Evolutionary conservation across 2,113 vertebrate genomes (phyloP).

Genomic region (Hyla sarda): DNA sequence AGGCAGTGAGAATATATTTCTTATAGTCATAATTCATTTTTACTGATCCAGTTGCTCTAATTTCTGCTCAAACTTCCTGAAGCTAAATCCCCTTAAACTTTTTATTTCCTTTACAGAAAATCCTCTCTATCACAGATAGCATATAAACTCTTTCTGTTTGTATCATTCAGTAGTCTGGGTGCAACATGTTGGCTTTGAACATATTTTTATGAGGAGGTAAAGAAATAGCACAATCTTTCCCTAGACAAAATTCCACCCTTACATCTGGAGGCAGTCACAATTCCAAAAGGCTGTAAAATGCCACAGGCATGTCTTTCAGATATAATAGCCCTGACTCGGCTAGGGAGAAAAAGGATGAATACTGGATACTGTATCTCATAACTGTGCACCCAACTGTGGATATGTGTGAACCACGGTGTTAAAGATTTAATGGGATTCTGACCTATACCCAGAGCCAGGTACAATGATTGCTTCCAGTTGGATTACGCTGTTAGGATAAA

Average conservation of each 20-base stretch:
- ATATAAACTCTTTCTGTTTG: neutral
- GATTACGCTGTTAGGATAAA: slow-evolving; percentile 18
- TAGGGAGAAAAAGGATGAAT: slow-evolving; percentile 51
- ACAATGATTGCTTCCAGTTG: slow-evolving; percentile 43
- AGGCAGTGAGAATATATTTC: no score
- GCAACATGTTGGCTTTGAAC: slow-evolving; percentile 49
- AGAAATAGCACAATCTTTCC: slow-evolving; percentile 35
- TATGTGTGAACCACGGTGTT: slow-evolving; percentile 48
- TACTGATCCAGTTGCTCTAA: neutral
- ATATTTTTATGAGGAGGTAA: slow-evolving; percentile 54
- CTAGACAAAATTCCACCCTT: neutral
- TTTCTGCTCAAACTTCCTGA: neutral
- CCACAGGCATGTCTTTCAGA: slow-evolving; percentile 44
- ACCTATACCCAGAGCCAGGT: slow-evolving; percentile 19
- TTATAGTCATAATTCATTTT: neutral
- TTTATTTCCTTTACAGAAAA: neutral
- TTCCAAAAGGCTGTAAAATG: slow-evolving; percentile 54
- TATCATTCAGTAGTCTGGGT: slow-evolving; percentile 46
- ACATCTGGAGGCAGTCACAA: slow-evolving; percentile 41
- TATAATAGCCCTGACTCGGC: slow-evolving; percentile 38
- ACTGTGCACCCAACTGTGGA: slow-evolving; percentile 21
- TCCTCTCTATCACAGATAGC: neutral
- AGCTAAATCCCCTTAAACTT: neutral
- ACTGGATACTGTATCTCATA: slow-evolving; percentile 48
- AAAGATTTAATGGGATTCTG: slow-evolving; percentile 47